Evolutionary conservation across 1,140 invertebrate species (phyloP), one percentile per base, ranked within the genome.

Genomic region (Manduca sexta): DNA sequence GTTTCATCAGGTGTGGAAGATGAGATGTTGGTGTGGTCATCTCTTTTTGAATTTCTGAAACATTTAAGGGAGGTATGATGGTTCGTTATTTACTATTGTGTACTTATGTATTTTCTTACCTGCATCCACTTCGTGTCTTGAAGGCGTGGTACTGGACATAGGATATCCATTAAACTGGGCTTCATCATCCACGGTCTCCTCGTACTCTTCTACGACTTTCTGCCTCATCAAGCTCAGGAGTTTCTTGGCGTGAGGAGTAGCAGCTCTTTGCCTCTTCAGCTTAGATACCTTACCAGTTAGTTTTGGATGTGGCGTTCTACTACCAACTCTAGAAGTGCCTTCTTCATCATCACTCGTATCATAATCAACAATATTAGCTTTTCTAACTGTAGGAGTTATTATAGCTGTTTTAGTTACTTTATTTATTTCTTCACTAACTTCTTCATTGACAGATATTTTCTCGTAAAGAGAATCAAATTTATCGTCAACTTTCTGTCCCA

Each of bases 381-480:
- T 76, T 39, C 73, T 60, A 0, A 82, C 42, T 10, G 82, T 60
- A 4, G 82, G 82, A 16, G 79, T 83, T 39, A 85, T 79, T 5
- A 83, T 54, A 5, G 79, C 82, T 16, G 82, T 85, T 62, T 69
- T 83, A 35, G 53, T 76, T 1, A 51, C 48, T 51, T 74, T 83
- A 53, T 75, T 68, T 34, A 78, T 69, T 63, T 81, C 78, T 43
- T 67, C 61, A 52, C 75, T 75, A 3, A 78, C 75, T 8, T 46
- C 54, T 29, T 71, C 68, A 34, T 54, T 67, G 12, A 56, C 64
- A 31, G 62, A 53, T 41, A 58, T 42, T 43, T 77, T 83, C 21
- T 80, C 68, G 15, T 77, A 83, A 2, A 85, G 30, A 0, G 70
- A 77, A 62, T 83, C 70, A 14, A 85, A 85, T 52, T 64, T 75